Evolutionary conservation across 2,113 vertebrate species (phyloP), one percentile per base, ranked within the genome.

Genomic region (Psittacula cyanocephala): DNA sequence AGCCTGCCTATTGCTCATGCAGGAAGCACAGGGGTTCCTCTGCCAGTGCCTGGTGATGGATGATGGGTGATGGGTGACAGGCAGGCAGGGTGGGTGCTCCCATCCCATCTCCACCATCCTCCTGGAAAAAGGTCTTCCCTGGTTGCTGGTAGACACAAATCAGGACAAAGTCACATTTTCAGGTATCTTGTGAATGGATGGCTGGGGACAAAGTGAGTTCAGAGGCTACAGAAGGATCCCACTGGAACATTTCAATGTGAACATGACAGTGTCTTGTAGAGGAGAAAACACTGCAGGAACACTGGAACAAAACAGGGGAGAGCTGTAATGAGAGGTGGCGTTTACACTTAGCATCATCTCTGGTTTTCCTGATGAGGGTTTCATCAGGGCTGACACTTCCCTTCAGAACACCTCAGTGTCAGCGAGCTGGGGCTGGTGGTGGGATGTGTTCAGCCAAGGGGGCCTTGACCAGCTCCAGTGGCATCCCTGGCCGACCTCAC

Each of bases 21-120:
- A 1, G 65, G n/a, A 33, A 47, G 50, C 13, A 0, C 1, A 7
- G 37, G 57, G 33, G n/a, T 17, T 35, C 44, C 33, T 53, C 39
- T 1, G 1, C 10, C 19, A 31, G 62, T 1, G 0, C 39, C 12
- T 1, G 5, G 71, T 2, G 47, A 37, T 1, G 18, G 43, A 25
- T 37, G 49, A 47, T 6, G 13, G 63, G 41, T 52, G 25, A 31
- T 1, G 27, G 28, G 13, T 4, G 8, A 39, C 19, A 6, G 44
- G 46, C 46, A 35, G 29, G 50, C 29, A 23, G 12, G 37, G 29
- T 22, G 39, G 47, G 41, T 57, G 55, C 35, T 60, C 28, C 76
- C 41, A 24, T 33, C n/a, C 69, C 6, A 0, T 24, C 62, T 28
- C 62, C 5, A 1, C 10, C 1, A 7, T 33, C 19, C 14, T 49